phyloP scores from a whole-genome alignment of 2,797 vertebrate species.

The Sylvilagus floridanus region DNA sequence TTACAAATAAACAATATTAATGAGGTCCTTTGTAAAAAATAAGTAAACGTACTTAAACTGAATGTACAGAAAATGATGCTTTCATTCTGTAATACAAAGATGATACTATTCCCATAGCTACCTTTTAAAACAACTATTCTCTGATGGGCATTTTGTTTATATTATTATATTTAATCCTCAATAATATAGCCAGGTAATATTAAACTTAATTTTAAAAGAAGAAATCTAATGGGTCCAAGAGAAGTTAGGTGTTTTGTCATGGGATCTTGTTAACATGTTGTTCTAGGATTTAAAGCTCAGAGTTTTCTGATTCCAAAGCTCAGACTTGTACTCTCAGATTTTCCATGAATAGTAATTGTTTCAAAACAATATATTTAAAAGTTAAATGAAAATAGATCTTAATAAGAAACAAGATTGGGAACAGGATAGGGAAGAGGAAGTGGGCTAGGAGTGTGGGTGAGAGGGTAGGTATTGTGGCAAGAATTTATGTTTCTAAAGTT shows the following conservation, averaged over 20 bases:
- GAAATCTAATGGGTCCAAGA: neutral
- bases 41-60: neutral
- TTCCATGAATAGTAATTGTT: conserved; percentile 12
- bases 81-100: neutral
- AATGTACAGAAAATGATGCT: neutral
- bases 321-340: neutral
- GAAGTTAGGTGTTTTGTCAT: neutral
- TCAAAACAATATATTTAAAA: neutral
- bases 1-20: conserved; percentile 33
- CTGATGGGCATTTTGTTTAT: neutral
- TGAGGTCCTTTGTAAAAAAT: conserved; percentile 33
- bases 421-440: too few species aligned
- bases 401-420: too few species aligned
- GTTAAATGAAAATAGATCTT: too few species aligned
- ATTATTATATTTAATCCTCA: neutral
- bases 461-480: too few species aligned
- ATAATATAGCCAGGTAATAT: neutral
- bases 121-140: neutral
- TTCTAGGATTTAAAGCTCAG: neutral
- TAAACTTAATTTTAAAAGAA: conserved; percentile 42
- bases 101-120: neutral
- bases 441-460: too few species aligned
- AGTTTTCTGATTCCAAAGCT: neutral
- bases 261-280: neutral
- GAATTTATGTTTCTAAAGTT: too few species aligned